Percentiles rank a stretch among this genome's conserved stretches.
Evolutionary conservation across 2,888 invertebrate species (phyloP).

Genomic region (Lordiphosa andalusiaca): DNA sequence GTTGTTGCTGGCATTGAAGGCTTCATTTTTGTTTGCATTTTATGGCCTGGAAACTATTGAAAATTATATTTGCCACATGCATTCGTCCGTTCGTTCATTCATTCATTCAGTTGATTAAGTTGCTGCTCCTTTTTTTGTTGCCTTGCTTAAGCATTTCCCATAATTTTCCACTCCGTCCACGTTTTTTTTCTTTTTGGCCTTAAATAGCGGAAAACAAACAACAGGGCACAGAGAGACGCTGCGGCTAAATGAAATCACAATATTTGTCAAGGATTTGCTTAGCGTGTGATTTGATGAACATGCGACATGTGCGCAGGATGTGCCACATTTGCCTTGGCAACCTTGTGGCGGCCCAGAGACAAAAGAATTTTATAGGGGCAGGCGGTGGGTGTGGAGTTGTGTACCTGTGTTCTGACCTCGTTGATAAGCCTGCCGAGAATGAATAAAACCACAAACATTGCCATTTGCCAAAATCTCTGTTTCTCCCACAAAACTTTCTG

Average conservation of each 20-base stretch:
- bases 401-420: conserved; percentile 14
- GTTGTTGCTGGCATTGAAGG: conserved; percentile 35
- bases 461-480: conserved; percentile 16
- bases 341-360: no score
- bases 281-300: neutral
- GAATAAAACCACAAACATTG: conserved; percentile 20
- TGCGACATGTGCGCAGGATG: neutral
- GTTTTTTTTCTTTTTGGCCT: no score
- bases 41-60: conserved; percentile 53
- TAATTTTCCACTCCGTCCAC: conserved; percentile 20
- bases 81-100: conserved; percentile 19
- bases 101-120: conserved; percentile 41
- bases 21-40: conserved; percentile 59
- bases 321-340: no score
- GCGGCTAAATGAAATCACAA: conserved; percentile 50
- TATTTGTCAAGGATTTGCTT: conserved; percentile 40
- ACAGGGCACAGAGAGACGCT: neutral
- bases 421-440: conserved; percentile 25
- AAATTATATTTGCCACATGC: conserved; percentile 37
- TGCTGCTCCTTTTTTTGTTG: conserved; percentile 14
- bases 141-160: conserved; percentile 27
- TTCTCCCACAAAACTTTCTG: conserved; percentile 11
- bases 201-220: conserved; percentile 13
- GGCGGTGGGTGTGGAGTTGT: neutral
- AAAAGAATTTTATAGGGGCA: no score